Percentiles rank a stretch among this genome's conserved stretches.
These are phyloP conservation scores for Ennomos fuscantarius DNA, from an alignment of 2,888 invertebrate species.

Conservation along the genomic window DNA sequence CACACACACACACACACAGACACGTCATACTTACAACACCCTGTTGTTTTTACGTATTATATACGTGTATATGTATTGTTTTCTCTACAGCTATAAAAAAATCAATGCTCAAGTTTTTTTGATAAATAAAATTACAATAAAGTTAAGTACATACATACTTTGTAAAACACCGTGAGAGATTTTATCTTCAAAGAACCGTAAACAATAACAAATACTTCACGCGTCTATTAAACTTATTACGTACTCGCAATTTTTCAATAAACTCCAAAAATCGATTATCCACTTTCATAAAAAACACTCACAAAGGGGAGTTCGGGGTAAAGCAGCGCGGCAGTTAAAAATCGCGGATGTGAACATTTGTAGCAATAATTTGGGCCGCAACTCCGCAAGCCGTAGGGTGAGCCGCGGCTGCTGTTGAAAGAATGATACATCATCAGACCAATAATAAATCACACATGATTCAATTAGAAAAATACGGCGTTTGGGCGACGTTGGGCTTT, in stretches of 20 bases:
- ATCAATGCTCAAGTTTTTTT: too few relatives aligned
- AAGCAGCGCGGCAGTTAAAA: slow-evolving; percentile 69
- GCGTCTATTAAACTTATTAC: slow-evolving; percentile 48
- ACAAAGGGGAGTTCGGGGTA: slow-evolving; percentile 61
- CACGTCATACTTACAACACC: too few relatives aligned
- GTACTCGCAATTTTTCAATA: slow-evolving; percentile 53
- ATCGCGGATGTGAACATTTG: slow-evolving; percentile 79
- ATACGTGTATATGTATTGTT: too few relatives aligned
- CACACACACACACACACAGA: too few relatives aligned
- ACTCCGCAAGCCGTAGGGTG: slow-evolving; percentile 66
- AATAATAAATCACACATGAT: slow-evolving; percentile 85
- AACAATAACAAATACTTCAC: slow-evolving; percentile 39
- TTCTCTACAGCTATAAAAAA: too few relatives aligned
- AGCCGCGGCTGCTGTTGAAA: slow-evolving; percentile 81
- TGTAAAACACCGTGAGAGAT: slow-evolving; percentile 36
- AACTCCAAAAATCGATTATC: slow-evolving; percentile 66
- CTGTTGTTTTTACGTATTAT: too few relatives aligned
- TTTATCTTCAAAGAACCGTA: slow-evolving; percentile 37
- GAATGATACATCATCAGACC: slow-evolving; percentile 85
- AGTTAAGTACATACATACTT: not conserved
- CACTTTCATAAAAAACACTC: slow-evolving; percentile 71
- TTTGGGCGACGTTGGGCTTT: slow-evolving; percentile 66
- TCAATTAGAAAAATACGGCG: slow-evolving; percentile 83
- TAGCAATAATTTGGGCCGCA: slow-evolving; percentile 80
- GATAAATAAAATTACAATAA: too few relatives aligned